Percentiles rank a stretch among this genome's conserved stretches.
phyloP scores from a whole-genome alignment of 2,888 invertebrate species.

The Drosophila rubida region DNA sequence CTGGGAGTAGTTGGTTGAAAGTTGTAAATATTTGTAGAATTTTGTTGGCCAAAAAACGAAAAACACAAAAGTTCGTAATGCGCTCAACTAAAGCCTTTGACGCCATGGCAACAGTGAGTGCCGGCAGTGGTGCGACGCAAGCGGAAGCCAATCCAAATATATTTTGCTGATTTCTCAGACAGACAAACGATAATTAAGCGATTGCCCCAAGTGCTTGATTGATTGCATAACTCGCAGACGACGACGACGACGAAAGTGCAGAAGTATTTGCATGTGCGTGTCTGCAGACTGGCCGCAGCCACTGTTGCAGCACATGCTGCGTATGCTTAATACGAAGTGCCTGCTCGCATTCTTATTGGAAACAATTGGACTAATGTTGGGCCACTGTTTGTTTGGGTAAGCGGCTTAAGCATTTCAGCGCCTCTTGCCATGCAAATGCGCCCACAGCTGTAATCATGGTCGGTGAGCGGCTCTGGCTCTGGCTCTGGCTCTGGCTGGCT shows the following conservation, averaged over 20 bases:
- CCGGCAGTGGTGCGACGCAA: not conserved
- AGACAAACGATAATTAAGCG: slow-evolving; percentile 5
- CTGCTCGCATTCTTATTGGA: slow-evolving; percentile 35
- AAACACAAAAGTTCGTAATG: slow-evolving; percentile 2
- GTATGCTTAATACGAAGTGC: slow-evolving; percentile 30
- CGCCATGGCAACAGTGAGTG: slow-evolving; percentile 4
- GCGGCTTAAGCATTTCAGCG: slow-evolving; percentile 36
- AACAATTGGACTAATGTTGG: slow-evolving; percentile 53
- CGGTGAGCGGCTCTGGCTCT: too few relatives aligned
- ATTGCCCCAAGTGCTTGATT: not conserved
- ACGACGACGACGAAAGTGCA: too few relatives aligned
- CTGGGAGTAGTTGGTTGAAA: not conserved
- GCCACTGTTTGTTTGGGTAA: slow-evolving; percentile 22
- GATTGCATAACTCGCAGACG: slow-evolving; percentile 3
- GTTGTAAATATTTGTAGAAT: slow-evolving; percentile 9
- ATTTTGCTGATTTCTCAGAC: slow-evolving; percentile 4
- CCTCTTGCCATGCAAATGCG: slow-evolving; percentile 51
- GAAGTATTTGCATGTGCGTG: not conserved
- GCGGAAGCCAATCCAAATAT: not conserved
- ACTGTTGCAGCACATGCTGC: slow-evolving; percentile 31
- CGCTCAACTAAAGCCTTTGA: slow-evolving; percentile 10
- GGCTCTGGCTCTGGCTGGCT: too few relatives aligned
- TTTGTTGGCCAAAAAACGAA: not conserved
- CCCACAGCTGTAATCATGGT: slow-evolving; percentile 1
- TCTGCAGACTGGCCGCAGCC: not conserved